Percentiles rank a stretch among this genome's conserved stretches.
Conservation (phyloP, 1,140 invertebrate species). For the Caenorhabditis tropicalis region DNA sequence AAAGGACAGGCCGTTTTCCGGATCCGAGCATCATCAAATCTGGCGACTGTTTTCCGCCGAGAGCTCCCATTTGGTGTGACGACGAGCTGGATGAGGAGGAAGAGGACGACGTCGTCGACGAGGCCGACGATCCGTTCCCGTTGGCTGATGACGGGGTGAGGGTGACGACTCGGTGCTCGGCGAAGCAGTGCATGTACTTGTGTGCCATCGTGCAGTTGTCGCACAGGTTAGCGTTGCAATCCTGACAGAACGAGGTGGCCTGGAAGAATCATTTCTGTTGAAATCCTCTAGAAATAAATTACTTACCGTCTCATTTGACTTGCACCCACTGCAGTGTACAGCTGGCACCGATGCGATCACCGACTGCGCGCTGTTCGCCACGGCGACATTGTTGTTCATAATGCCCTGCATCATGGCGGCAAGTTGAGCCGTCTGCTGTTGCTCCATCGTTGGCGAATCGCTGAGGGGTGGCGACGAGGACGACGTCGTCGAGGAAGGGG, state of each 20-base stretch:
- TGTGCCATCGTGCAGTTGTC: constrained; percentile 95
- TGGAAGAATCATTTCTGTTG: not conserved
- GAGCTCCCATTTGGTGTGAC: not conserved
- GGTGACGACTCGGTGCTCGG: constrained; percentile 81
- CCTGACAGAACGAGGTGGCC: constrained; percentile 70
- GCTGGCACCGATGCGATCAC: constrained; percentile 4
- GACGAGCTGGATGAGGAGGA: not conserved
- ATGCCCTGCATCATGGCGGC: constrained; percentile 17
- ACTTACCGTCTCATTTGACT: constrained; percentile 20
- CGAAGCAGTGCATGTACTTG: constrained; percentile 97
- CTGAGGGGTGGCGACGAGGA: constrained; percentile 51
- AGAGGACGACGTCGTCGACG: constrained; percentile 37
- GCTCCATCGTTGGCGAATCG: constrained; percentile 74
- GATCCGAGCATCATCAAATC: not conserved
- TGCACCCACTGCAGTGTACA: constrained; percentile 22
- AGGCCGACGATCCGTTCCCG: constrained; percentile 19
- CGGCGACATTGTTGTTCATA: not conserved
- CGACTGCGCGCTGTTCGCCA: not conserved
- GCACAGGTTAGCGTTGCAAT: constrained; percentile 92
- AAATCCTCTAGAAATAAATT: not conserved
- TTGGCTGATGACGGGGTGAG: constrained; percentile 47
- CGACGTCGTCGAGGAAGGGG: constrained; percentile 27
- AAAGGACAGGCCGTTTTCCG: constrained; percentile 43
- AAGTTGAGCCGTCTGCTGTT: constrained; percentile 11
- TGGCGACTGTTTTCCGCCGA: constrained; percentile 14